Percentiles rank a stretch among this genome's conserved stretches.
phyloP scores from a whole-genome alignment of 2,797 vertebrate genomes.

The Phoebastria nigripes region DNA sequence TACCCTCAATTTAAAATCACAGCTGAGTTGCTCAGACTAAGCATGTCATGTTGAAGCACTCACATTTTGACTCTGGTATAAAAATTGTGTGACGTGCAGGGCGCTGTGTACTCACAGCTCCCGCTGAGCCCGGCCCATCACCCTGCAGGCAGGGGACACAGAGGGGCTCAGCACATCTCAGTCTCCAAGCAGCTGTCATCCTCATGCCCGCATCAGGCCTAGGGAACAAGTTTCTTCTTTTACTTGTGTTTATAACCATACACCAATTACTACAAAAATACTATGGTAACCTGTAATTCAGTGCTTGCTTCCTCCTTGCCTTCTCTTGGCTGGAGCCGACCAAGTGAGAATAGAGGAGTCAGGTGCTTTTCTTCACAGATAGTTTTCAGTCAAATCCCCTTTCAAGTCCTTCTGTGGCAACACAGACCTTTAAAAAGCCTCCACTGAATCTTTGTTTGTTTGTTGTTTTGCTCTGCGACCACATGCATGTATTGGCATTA shows the following conservation, averaged over 20 bases:
- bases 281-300: neutral
- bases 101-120: neutral
- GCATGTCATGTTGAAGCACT: rapidly evolving
- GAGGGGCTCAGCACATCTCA: neutral
- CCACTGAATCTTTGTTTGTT: neutral
- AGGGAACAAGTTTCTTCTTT: neutral
- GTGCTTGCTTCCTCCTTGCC: neutral
- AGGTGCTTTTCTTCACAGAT: neutral
- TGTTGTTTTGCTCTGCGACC: neutral
- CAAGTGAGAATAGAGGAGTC: neutral
- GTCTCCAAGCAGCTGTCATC: neutral
- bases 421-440: constrained; percentile 9
- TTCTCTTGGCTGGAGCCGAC: neutral
- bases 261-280: neutral
- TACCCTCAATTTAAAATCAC: neutral
- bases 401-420: neutral
- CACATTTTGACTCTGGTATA: neutral
- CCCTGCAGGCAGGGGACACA: neutral
- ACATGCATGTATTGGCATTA: neutral
- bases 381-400: neutral
- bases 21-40: neutral
- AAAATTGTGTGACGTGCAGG: rapidly evolving
- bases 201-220: neutral
- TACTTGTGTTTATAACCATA: neutral
- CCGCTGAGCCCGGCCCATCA: rapidly evolving